Conservation (phyloP, 2,797 vertebrate species). For the Cyclura pinguis region DNA sequence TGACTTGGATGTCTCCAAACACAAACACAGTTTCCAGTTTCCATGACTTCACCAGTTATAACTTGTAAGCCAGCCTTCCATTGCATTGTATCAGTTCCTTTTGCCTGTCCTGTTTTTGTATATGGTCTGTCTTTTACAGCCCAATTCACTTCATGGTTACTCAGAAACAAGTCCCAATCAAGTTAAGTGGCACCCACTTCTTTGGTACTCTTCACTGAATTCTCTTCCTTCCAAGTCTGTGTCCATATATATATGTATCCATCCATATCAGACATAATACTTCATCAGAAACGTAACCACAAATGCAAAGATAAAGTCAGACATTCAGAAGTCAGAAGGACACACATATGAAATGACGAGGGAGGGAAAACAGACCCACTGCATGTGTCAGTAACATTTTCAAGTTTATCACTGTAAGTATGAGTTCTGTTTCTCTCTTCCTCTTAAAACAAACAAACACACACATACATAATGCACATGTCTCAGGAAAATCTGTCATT, state of each 20-base stretch:
- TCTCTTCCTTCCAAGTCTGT: background rate
- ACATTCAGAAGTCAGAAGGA: background rate
- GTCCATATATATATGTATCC: conserved; percentile 1
- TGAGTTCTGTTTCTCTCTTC: background rate
- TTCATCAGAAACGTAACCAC: background rate
- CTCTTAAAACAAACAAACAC: background rate
- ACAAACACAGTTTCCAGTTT: background rate
- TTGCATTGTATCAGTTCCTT: background rate
- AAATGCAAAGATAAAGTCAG: conserved; percentile 14
- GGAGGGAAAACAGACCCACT: background rate
- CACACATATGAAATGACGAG: background rate
- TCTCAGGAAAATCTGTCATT: background rate
- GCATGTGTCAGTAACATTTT: background rate
- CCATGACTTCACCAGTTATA: background rate
- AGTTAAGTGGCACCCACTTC: background rate
- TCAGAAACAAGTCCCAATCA: background rate
- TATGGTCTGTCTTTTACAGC: background rate
- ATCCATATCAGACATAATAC: conserved; percentile 3
- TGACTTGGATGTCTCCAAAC: background rate
- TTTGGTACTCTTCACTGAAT: background rate
- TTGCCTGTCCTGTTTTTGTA: background rate
- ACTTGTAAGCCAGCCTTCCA: background rate
- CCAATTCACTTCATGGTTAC: background rate
- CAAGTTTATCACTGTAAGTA: background rate
- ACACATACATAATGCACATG: no score